These are phyloP conservation scores for Pseudomyrmex flavicornis DNA, from an alignment of 1,140 invertebrate species.

Conservation along the genomic window DNA sequence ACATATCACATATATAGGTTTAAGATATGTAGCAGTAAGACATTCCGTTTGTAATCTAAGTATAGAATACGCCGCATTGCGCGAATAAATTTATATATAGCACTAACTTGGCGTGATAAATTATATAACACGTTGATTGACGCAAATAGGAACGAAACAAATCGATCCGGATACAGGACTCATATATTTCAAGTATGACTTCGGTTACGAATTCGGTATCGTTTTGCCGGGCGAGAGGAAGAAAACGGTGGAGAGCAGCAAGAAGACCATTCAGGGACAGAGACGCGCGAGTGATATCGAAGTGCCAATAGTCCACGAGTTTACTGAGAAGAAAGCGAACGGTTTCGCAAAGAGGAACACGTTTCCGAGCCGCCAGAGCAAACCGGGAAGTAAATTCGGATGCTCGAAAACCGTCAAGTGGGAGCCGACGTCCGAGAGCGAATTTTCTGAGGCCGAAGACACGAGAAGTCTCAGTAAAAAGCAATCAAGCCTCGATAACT, in stretches of 20 bases:
- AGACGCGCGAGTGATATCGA: conserved; percentile 86
- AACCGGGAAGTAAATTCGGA: conserved; percentile 79
- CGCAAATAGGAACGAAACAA: conserved; percentile 89
- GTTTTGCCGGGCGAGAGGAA: conserved; percentile 89
- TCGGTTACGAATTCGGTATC: conserved; percentile 92
- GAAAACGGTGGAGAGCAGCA: conserved; percentile 83
- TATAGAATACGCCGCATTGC: background rate
- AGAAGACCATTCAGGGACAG: conserved; percentile 84
- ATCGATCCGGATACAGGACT: conserved; percentile 91
- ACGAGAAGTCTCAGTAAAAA: conserved; percentile 81
- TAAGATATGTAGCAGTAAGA: background rate
- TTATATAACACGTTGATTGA: conserved; percentile 23
- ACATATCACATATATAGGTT: conserved; percentile 20
- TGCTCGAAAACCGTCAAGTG: conserved; percentile 86
- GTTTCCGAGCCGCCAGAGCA: conserved; percentile 40
- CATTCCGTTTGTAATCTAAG: background rate
- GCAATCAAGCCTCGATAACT: conserved; percentile 44
- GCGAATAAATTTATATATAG: conserved; percentile 1
- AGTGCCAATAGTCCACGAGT: conserved; percentile 88
- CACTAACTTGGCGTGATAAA: conserved; percentile 14
- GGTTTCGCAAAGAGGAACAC: conserved; percentile 72
- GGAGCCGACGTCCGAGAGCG: conserved; percentile 88
- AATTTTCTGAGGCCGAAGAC: conserved; percentile 87
- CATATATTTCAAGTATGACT: conserved; percentile 94
- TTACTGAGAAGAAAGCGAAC: conserved; percentile 78